Base-by-base conservation (phyloP, 2,888 invertebrate genomes). In the Troides oblongomaculatus region DNA sequence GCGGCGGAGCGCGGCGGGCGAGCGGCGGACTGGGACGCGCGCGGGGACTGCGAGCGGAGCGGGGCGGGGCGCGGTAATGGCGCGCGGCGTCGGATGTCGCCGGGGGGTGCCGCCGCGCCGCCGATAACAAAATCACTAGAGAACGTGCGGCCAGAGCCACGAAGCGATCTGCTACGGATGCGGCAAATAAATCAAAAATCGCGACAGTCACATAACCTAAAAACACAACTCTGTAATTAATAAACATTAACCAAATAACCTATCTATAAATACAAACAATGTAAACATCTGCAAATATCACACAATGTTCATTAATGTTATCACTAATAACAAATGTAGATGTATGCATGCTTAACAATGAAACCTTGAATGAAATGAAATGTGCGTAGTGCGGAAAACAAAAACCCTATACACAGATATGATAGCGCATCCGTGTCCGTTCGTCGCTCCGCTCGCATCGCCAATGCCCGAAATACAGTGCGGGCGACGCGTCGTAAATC, bases 401-500 rank as follows among this genome's bases (percentile, higher is more conserved):
- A 39, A 39, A 39, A 39, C 0, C 10, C 8, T 10, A 39, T 39
- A 6, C 1, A 10, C 7, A 21, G 1, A 72, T 72, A 74, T 75
- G 76, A 69, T 82, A 78, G 84, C 90, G 67, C 77, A 84, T 90
- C 88, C 80, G 76, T 7, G 4, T 1, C 8, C 10, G 2, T 43
- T 77, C 78, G 64, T 3, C 50, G 62, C 56, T 77, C 82, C 76
- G 43, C 21, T 72, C 70, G 73, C 81, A 85, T 85, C 85, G 84
- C 80, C 89, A 86, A 88, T 89, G 90, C 89, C 90, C 92, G 86
- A 91, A 92, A 92, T 90, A 90, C 89, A 87, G 90, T 85, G 90
- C 88, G 92, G 86, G 84, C 84, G 88, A 93, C 93, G 93, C 88
- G 93, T 90, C 93, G 94, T 93, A 94, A 93, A 90, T 93, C 94